Base-by-base conservation (phyloP, 2,113 vertebrate genomes). In the Malurus cyaneus region DNA sequence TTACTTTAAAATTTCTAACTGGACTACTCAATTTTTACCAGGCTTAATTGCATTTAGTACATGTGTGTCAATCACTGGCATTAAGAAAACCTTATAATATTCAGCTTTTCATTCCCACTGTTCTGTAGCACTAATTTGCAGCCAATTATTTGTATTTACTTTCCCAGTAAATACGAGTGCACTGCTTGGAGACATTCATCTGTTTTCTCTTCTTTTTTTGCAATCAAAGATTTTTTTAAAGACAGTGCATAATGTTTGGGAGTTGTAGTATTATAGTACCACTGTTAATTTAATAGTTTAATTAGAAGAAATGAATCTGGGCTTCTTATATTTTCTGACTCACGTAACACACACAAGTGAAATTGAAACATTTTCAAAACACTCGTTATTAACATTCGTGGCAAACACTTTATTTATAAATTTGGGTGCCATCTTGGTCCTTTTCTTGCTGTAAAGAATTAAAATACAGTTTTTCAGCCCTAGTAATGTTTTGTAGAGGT, bases 1-100 rank as follows among this genome's bases (percentile, higher is more conserved):
- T 95, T 91, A 93, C 80, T 96, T 87, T 95, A 88, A 94, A 94
- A 93, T 91, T 95, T 97, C 96, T 98, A 97, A 97, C 97, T 88
- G 59, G 84, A 96, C 96, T 96, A 97, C 97, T 97, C 97, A 96
- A 88, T 96, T 97, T 95, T 97, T 96, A 96, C 97, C 97, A 96
- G 97, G 98, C 98, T 97, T 97, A 97, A 96, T 97, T 97, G 95
- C 97, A 93, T 97, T 97, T 97, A 96, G 89, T 95, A 95, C 84
- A 47, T 89, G 84, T 89, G 41, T 94, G 65, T 95, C 79, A 77
- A n/a, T 92, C 82, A 74, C 82, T 83, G 83, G 85, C 79, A 39
- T 88, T 94, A 93, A 34, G 79, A 78, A 80, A 59, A 23, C 2
- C 14, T 46, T 79, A 57, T 28, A 93, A 70, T 91, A 89, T 32